Conservation (phyloP, 2,888 invertebrate genomes). For the Geophilus truncorum region DNA sequence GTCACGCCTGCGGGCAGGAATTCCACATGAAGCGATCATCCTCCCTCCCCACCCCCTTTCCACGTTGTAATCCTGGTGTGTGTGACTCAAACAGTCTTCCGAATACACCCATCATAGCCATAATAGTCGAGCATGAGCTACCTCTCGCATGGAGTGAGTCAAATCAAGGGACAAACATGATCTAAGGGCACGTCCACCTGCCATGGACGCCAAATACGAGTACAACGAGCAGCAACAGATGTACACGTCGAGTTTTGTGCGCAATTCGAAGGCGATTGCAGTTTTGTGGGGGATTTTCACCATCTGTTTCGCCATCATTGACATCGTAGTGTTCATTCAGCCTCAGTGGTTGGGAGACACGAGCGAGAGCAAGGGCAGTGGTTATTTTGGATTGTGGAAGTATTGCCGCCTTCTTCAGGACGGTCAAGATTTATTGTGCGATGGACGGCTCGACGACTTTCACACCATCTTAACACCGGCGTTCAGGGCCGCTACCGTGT, state of each 20-base stretch:
- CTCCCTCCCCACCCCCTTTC: neutral
- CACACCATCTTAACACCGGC: conserved; percentile 73
- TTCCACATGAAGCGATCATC: neutral
- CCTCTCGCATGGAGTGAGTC: neutral
- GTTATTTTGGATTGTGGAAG: conserved; percentile 89
- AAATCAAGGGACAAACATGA: neutral
- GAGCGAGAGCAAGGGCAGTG: conserved; percentile 74
- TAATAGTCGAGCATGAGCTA: neutral
- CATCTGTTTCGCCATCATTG: conserved; percentile 93
- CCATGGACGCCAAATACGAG: conserved; percentile 81
- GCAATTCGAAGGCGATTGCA: conserved; percentile 68
- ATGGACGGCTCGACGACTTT: conserved; percentile 77
- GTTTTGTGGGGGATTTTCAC: conserved; percentile 97
- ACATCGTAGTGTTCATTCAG: conserved; percentile 89
- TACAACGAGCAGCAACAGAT: conserved; percentile 86
- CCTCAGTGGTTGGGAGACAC: conserved; percentile 80
- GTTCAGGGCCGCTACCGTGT: conserved; percentile 79
- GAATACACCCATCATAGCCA: neutral
- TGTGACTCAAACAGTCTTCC: neutral
- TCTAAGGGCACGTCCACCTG: neutral
- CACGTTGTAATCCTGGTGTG: neutral
- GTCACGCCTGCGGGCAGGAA: conserved; percentile 16
- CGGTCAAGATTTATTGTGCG: conserved; percentile 66
- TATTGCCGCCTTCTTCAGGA: conserved; percentile 69
- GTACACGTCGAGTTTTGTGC: conserved; percentile 77